These are phyloP conservation scores for Lutraria lutraria DNA, from an alignment of 2,888 invertebrate genomes.

Conservation along the genomic window DNA sequence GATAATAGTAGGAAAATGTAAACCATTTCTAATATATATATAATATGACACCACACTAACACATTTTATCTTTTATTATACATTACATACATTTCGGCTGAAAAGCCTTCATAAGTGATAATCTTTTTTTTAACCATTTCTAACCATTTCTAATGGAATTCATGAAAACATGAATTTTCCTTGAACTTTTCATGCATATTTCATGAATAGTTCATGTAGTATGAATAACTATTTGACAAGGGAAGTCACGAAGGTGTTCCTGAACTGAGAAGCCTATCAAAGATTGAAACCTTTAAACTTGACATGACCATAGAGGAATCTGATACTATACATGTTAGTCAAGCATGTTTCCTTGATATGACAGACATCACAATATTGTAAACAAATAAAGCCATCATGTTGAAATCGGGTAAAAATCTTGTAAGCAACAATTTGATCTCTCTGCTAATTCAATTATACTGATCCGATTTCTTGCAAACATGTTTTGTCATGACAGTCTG, in stretches of 20 bases:
- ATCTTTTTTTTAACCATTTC: too few relatives aligned
- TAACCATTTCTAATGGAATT: too few relatives aligned
- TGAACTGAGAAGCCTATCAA: not conserved
- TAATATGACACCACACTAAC: too few relatives aligned
- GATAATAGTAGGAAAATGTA: too few relatives aligned
- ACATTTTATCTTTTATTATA: too few relatives aligned
- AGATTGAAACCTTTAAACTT: not conserved
- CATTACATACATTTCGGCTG: too few relatives aligned
- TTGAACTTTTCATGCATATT: too few relatives aligned
- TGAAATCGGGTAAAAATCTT: not conserved
- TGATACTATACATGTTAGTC: not conserved
- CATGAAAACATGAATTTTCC: too few relatives aligned
- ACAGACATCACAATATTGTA: not conserved
- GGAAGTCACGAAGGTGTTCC: not conserved
- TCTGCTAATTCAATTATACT: conserved; percentile 32
- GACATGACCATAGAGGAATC: not conserved
- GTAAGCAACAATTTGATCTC: not conserved
- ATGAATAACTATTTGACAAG: too few relatives aligned
- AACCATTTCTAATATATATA: too few relatives aligned
- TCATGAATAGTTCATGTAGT: too few relatives aligned
- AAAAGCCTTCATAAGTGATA: too few relatives aligned
- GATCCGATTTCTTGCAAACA: conserved; percentile 39
- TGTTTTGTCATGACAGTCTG: conserved; percentile 46
- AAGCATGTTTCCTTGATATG: not conserved
- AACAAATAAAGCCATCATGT: conserved; percentile 11